Conservation (phyloP, 2,888 invertebrate genomes). For the Sphaerophoria rueppellii region DNA sequence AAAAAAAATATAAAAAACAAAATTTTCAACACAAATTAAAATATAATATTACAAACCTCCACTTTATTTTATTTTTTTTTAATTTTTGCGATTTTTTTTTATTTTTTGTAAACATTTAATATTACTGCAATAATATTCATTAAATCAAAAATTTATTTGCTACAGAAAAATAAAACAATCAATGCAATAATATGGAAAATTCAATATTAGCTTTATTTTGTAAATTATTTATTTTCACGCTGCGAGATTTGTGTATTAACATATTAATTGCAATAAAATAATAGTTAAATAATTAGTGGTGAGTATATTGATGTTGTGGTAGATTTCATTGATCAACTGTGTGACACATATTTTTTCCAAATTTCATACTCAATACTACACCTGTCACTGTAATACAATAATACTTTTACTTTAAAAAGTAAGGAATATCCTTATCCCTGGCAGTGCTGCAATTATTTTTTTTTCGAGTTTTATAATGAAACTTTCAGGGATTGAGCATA, state of each 20-base stretch:
- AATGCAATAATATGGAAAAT: constrained; percentile 34
- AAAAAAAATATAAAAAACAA: constrained; percentile 8
- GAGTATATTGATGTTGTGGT: constrained; percentile 71
- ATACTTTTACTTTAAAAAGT: too few species aligned
- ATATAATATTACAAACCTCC: neutral
- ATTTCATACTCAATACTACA: neutral
- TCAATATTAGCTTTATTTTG: constrained; percentile 65
- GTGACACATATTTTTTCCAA: neutral
- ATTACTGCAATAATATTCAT: constrained; percentile 29
- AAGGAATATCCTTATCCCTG: neutral
- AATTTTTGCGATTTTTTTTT: constrained; percentile 3
- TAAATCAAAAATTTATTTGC: constrained; percentile 33
- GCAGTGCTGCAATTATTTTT: neutral
- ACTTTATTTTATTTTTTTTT: neutral
- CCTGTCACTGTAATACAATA: too few species aligned
- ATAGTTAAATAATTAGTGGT: constrained; percentile 61
- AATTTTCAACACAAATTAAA: neutral
- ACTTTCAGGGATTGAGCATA: neutral
- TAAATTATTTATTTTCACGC: constrained; percentile 74
- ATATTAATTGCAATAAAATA: constrained; percentile 67
- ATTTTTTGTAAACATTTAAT: neutral
- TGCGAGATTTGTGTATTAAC: constrained; percentile 75
- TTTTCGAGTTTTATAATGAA: neutral
- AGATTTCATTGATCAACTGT: constrained; percentile 45
- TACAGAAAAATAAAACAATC: constrained; percentile 30